Evolutionary conservation across 2,888 invertebrate species (phyloP).

Genomic region (Eupithecia inturbata): DNA sequence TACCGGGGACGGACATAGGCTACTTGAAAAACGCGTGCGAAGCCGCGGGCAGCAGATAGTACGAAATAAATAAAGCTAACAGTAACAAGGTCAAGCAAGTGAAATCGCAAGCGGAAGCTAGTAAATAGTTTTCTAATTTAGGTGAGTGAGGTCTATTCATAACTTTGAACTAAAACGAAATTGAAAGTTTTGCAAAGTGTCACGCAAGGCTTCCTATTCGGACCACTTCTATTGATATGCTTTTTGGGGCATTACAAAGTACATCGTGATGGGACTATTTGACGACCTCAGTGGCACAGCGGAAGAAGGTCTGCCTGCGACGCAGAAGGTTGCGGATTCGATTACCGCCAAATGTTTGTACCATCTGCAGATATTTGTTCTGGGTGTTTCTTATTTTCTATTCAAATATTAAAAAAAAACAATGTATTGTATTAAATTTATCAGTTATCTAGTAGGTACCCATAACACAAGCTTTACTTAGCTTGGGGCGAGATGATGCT

Average conservation of each 20-base stretch:
- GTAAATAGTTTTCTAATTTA: background rate
- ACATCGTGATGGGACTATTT: background rate
- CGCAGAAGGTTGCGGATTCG: background rate
- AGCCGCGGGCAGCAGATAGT: too few relatives aligned
- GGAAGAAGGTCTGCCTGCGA: background rate
- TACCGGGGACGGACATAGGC: too few relatives aligned
- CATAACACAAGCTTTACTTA: too few relatives aligned
- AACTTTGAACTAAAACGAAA: background rate
- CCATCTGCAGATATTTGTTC: too few relatives aligned
- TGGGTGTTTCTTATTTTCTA: too few relatives aligned
- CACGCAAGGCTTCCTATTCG: background rate
- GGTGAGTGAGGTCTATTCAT: background rate
- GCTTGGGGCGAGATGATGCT: too few relatives aligned
- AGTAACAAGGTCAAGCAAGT: background rate
- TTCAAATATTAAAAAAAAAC: too few relatives aligned
- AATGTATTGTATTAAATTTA: too few relatives aligned
- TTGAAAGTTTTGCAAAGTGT: background rate
- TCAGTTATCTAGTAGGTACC: too few relatives aligned
- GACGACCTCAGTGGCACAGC: background rate
- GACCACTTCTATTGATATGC: background rate
- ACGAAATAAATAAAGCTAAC: too few relatives aligned
- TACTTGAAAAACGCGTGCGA: too few relatives aligned
- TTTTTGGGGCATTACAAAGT: background rate
- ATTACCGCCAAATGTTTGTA: background rate
- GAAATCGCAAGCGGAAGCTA: slow-evolving; percentile 1